Evolutionary conservation across 2,888 invertebrate genomes (phyloP).

Genomic region (Gandaritis pyraliata): DNA sequence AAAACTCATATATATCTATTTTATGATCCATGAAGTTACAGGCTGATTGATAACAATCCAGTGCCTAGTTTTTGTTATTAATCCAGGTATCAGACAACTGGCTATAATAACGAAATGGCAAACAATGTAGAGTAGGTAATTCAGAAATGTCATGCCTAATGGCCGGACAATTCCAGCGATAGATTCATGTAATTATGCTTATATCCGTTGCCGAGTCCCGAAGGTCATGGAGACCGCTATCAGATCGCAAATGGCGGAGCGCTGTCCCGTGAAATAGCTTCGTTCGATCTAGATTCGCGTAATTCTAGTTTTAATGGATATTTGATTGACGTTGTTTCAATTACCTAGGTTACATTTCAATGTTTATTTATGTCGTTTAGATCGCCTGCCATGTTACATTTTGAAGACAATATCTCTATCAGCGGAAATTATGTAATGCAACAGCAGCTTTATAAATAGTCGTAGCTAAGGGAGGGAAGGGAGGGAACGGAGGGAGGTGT

Average conservation of each 20-base stretch:
- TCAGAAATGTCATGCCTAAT: slow-evolving; percentile 30
- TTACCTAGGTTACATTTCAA: slow-evolving; percentile 4
- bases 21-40: too few species aligned
- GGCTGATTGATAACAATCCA: too few species aligned
- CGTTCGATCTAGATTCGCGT: slow-evolving; percentile 23
- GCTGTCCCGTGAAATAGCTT: slow-evolving; percentile 25
- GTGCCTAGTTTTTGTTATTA: background rate
- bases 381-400: slow-evolving; percentile 7
- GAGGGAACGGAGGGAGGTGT: background rate
- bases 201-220: slow-evolving; percentile 14
- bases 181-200: slow-evolving; percentile 17
- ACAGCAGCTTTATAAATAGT: background rate
- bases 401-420: background rate
- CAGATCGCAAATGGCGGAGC: slow-evolving; percentile 16
- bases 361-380: background rate
- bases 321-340: slow-evolving; percentile 29
- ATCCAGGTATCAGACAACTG: background rate
- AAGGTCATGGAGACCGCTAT: slow-evolving; percentile 25
- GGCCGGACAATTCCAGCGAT: slow-evolving; percentile 25
- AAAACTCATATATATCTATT: background rate
- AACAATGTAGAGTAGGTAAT: slow-evolving; percentile 19
- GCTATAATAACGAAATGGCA: slow-evolving; percentile 2
- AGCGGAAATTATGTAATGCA: background rate
- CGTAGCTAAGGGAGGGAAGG: too few species aligned
- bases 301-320: slow-evolving; percentile 25